Evolutionary conservation across 1,140 invertebrate species (phyloP), one percentile per base, ranked within the genome.

Genomic region (Drosophila persimilis): DNA sequence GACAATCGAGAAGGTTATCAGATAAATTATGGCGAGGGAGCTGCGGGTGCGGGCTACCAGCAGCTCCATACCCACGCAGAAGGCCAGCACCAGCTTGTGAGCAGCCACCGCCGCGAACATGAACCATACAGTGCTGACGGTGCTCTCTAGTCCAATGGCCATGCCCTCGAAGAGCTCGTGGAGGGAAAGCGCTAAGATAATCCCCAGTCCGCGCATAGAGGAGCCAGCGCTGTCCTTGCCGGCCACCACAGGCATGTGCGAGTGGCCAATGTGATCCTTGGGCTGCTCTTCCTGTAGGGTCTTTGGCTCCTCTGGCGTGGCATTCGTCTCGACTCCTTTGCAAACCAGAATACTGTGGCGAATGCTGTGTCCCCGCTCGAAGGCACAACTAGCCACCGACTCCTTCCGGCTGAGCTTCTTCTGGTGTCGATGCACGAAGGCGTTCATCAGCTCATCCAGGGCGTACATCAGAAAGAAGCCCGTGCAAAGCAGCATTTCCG

Each of bases 131-230:
- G 94, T 93, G 6, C 92, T 88, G 1, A 94, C 91, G 7, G 93
- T 93, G 17, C 92, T 93, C 91, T 97, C 96, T 22, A 98, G 92
- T 6, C 97, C 97, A 53, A 98, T 95, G 9, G 97, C 96, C 58
- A 98, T 93, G 41, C 97, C 97, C 93, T 99, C 97, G 83, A 99
- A 97, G 0, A 98, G 92, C 76, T 97, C 96, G 89, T 99, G 97
- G 60, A 98, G 94, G 4, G 97, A 97, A 5, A 99, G 92, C 1
- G 97, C 97, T 31, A 97, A 92, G 1, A 98, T 95, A 59, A 97
- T 95, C 41, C 97, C 91, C 20, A 97, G 85, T 17, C 96, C 95
- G 67, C 95, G 92, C 4, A 97, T 91, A 2, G 95, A 95, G 51
- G 94, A 93, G 39, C 62, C 59, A 0, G 91, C 90, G 3, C 20